Evolutionary conservation across 2,113 vertebrate species (phyloP), one percentile per base, ranked within the genome.

Genomic region (Cyprinodon tularosa): DNA sequence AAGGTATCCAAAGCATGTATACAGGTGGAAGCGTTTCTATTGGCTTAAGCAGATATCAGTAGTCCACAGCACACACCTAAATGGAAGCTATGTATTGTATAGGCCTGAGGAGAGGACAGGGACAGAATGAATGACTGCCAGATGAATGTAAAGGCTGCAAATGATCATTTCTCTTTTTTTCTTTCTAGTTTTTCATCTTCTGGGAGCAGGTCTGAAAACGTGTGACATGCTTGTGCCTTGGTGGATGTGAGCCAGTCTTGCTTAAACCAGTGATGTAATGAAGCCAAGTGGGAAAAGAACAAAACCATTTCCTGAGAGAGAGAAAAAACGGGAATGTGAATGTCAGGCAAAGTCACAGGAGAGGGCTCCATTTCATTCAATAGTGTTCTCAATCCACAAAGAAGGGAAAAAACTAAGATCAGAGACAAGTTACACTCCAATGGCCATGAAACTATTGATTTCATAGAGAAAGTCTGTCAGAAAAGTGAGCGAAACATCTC

Each of bases 361-460:
- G 88, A 86, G 80, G 47, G 71, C 74, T 66, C 53, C 79, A 53
- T 91, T 83, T 89, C 74, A 86, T 79, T 84, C 83, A 66, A 83
- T 59, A 79, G 75, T 40, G 62, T 81, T 89, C 82, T 79, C 78
- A 87, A 87, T 81, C 83, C 80, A 22, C 72, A 47, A 72, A 57
- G 62, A 66, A 82, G 29, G 29, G 1, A 77, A 59, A 86, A 81
- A 66, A 75, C 64, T 14, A 62, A 53, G 15, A 57, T 20, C 61
- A 69, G 45, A 76, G 67, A 37, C n/a, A 76, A 86, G 86, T 86
- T 82, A 81, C 85, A 86, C 84, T 85, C 78, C 76, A 80, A 72
- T 86, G 86, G 76, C 87, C 84, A 69, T 88, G 91, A 93, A 91
- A 89, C 67, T 90, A 90, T 92, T 83, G 88, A 93, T 94, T 92